Percentiles rank a stretch among this genome's conserved stretches.
Conservation (phyloP, 2,797 vertebrate species). For the Schizopygopsis malacanthus region DNA sequence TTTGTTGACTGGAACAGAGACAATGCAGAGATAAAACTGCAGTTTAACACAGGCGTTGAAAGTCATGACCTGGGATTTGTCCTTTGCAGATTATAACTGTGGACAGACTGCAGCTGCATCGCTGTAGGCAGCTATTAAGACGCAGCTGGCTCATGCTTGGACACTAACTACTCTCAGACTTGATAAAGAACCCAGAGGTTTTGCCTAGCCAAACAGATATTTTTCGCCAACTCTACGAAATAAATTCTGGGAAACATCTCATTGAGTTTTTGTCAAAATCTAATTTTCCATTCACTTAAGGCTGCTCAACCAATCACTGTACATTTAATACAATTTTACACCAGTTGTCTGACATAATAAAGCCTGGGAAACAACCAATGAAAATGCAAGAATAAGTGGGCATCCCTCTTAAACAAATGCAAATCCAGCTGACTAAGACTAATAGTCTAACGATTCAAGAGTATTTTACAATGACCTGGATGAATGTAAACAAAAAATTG, state of each 20-base stretch:
- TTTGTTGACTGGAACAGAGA: not conserved
- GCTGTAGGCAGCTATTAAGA: slow-evolving; percentile 50
- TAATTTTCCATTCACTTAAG: slow-evolving; percentile 13
- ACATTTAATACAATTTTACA: not conserved
- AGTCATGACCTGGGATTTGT: slow-evolving; percentile 56
- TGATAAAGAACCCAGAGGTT: slow-evolving; percentile 37
- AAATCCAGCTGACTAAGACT: not conserved
- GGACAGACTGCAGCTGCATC: slow-evolving; percentile 64
- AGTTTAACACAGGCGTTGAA: slow-evolving; percentile 8
- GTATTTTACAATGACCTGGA: not conserved
- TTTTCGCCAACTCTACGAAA: not conserved
- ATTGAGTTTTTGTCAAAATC: slow-evolving; percentile 14
- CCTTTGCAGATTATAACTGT: slow-evolving; percentile 52
- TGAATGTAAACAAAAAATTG: not conserved
- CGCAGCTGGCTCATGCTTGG: slow-evolving; percentile 50
- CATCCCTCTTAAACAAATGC: not conserved
- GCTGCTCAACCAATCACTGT: not conserved
- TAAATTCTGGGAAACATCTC: not conserved
- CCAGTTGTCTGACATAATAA: not conserved
- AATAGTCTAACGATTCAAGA: not conserved
- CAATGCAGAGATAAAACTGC: not conserved
- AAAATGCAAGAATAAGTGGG: not conserved
- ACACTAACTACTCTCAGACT: slow-evolving; percentile 46
- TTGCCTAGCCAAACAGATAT: slow-evolving; percentile 26
- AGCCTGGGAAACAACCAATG: not conserved